Percentiles rank a stretch among this genome's conserved stretches.
Conservation (phyloP, 2,113 vertebrate genomes). For the Danio rerio region GRCz12tu NC_133182.1:21291501-21292000, state of each 20-base stretch:
- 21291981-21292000: conserved; percentile 39
- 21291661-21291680: no score
- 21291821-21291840: neutral
- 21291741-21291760: neutral
- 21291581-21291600: no score
- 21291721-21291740: neutral
- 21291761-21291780: neutral
- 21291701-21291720: no score
- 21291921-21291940: conserved; percentile 39
- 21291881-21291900: conserved; percentile 45
- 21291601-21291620: no score
- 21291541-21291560: no score
- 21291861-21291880: conserved; percentile 28
- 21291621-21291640: no score
- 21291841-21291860: neutral
- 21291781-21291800: neutral
- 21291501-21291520: no score
- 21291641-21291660: no score
- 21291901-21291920: conserved; percentile 45
- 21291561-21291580: no score
- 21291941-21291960: conserved; percentile 40
- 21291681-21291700: no score
- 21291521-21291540: no score
- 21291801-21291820: neutral
- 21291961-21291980: conserved; percentile 49